A percentile compares a stretch with the other conserved stretches of the same genome.
Evolutionary conservation across 2,888 invertebrate species (phyloP).

Genomic region (Lottia scabra): DNA sequence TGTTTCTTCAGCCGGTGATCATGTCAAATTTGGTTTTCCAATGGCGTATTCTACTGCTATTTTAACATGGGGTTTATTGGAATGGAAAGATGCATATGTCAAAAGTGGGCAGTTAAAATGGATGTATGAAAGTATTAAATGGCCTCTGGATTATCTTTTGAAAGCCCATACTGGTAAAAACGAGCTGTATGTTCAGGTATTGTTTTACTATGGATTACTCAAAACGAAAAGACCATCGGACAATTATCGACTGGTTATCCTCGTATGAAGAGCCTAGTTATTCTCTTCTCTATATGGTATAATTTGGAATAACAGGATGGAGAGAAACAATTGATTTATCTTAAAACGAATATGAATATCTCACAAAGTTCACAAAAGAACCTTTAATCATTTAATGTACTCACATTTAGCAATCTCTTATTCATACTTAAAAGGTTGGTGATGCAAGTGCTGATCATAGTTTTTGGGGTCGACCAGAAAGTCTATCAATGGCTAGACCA

Average conservation of each 20-base stretch:
- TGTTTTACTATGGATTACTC: neutral
- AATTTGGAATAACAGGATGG: no score
- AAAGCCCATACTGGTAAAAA: constrained; percentile 70
- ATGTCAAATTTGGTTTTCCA: constrained; percentile 59
- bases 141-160: constrained; percentile 76
- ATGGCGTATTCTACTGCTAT: constrained; percentile 54
- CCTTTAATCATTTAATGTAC: no score
- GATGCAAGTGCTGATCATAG: constrained; percentile 73
- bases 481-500: constrained; percentile 73
- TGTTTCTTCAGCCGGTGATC: constrained; percentile 51
- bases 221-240: no score
- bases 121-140: constrained; percentile 69
- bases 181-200: constrained; percentile 70
- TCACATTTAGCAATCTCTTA: no score
- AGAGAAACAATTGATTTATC: no score
- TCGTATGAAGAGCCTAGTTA: no score
- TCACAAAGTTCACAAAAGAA: no score
- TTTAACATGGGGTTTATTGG: constrained; percentile 53
- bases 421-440: constrained; percentile 44
- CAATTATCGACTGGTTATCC: no score
- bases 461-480: constrained; percentile 77
- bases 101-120: constrained; percentile 45
- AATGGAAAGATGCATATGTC: constrained; percentile 49
- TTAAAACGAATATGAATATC: no score
- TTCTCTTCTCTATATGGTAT: no score